Evolutionary conservation across 2,888 invertebrate species (phyloP).

Genomic region (Thymelicus sylvestris): DNA sequence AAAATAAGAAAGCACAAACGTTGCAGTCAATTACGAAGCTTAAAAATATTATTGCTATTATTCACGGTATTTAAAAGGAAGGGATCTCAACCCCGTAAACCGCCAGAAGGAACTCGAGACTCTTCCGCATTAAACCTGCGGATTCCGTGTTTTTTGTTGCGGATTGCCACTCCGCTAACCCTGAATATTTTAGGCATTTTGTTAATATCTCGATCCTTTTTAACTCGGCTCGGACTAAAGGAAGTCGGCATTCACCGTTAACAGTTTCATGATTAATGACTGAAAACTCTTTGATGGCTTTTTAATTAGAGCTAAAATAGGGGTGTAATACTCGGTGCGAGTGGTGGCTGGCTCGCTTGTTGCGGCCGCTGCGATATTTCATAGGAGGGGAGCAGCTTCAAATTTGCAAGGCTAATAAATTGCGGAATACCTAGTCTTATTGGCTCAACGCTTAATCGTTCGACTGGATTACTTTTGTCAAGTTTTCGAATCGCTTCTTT

Average conservation of each 20-base stretch:
- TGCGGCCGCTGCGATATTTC: constrained; percentile 79
- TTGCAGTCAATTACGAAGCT: constrained; percentile 76
- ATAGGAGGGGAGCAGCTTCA: constrained; percentile 72
- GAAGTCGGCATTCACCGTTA: constrained; percentile 81
- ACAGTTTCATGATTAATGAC: constrained; percentile 85
- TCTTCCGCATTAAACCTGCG: constrained; percentile 67
- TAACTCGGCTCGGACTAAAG: constrained; percentile 67
- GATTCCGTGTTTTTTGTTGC: constrained; percentile 72
- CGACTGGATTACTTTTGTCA: constrained; percentile 73
- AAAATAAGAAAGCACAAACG: constrained; percentile 56
- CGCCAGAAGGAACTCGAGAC: constrained; percentile 77
- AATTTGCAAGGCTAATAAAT: constrained; percentile 85
- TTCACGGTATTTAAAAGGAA: constrained; percentile 66
- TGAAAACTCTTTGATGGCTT: constrained; percentile 85
- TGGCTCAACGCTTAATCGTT: constrained; percentile 77
- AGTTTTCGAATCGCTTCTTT: constrained; percentile 59
- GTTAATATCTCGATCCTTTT: constrained; percentile 81
- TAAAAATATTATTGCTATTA: constrained; percentile 76
- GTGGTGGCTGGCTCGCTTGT: constrained; percentile 54
- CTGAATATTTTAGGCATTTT: constrained; percentile 80
- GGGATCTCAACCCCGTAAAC: constrained; percentile 77
- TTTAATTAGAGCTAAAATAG: constrained; percentile 85
- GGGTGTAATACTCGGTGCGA: constrained; percentile 76
- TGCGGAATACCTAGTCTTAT: constrained; percentile 82
- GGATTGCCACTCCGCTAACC: constrained; percentile 76